Evolutionary conservation across 2,888 invertebrate genomes (phyloP), one percentile per base, ranked within the genome.

Genomic region (Drosophila ochracea): DNA sequence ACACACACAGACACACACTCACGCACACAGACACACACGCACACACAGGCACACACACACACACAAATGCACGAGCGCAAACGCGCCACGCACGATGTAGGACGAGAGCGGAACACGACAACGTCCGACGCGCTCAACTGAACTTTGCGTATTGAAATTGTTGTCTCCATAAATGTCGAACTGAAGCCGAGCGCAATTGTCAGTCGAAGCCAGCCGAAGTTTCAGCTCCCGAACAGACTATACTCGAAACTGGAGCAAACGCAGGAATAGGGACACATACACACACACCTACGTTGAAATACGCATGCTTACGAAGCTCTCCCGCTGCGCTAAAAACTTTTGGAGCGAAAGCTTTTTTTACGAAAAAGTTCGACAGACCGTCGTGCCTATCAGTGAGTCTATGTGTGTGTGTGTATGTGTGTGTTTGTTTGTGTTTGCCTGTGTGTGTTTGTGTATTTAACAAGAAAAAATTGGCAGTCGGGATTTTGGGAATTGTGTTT

Each of bases 51-150:
- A 57, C 58, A 52, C 41, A 55, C 53, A 63, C 63, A 60, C 60
- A 71, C 77, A 77, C 55, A 50, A 54, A 52, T 43, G 60, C 55
- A 59, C 47, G 50, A 50, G 60, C 66, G 60, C 63, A 73, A 76
- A 68, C 71, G 71, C 79, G 76, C 73, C 80, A 86, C 83, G 83
- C 80, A 87, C 80, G 75, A 80, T 76, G 76, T 65, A 65, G 69
- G 67, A 76, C 76, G 76, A 82, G 73, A 75, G 82, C 72, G 69
- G 54, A 59, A 71, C 41, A 73, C 79, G 76, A 79, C 76, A 87
- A 92, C 91, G 85, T 86, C 85, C 91, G 90, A 91, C 90, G 91
- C 91, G 92, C 91, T 92, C 92, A 89, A 87, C 84, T 84, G 88
- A 91, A 91, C 88, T 89, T 87, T 88, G 82, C 88, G 89, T 91